Base-by-base conservation (phyloP, 2,797 vertebrate species). In the Avahi laniger region DNA sequence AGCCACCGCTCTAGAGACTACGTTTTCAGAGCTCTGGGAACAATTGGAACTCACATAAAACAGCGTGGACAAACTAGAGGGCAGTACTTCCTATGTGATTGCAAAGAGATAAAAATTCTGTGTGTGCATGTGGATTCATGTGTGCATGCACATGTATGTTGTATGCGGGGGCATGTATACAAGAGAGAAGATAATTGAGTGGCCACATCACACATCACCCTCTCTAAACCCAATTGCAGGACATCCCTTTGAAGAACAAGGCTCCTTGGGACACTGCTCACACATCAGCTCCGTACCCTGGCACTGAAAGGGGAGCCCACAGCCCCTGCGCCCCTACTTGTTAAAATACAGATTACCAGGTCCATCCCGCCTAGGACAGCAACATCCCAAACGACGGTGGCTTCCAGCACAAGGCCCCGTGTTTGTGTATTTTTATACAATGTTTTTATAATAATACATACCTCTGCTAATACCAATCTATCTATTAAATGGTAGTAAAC, bases 151-250 rank as follows among this genome's bases (percentile, higher is more conserved):
- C 30, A 7, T 76, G 18, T 50, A 48, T 50, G 72, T 50, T 33
- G 43, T 33, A 6, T 35, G 75, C n/a, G 0, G 17, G 41, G 5
- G 0, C 7, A 17, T 67, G 8, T 52, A 2, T 38, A 3, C 22
- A 4, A 67, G 10, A 52, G 41, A 78, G 11, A n/a, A n/a, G 69
- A 38, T 26, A 2, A 35, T 0, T 8, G n/a, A 33, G 67, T 15
- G 22, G 43, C 24, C 24, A 7, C 30, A 4, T 81, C 67, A 87
- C 59, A 69, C 8, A 6, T 35, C 10, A 1, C 48, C 35, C 46
- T 48, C 72, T 26, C 1, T 24, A 90, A 70, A 24, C 65, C 41
- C 69, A 33, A 12, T 15, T 26, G 41, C 12, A 15, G 2, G 3
- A 38, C 30, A 12, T 59, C 5, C 6, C 63, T 70, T 43, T 30